Base-by-base conservation (phyloP, 1,140 invertebrate species). In the Drosophila kohkoa region DNA sequence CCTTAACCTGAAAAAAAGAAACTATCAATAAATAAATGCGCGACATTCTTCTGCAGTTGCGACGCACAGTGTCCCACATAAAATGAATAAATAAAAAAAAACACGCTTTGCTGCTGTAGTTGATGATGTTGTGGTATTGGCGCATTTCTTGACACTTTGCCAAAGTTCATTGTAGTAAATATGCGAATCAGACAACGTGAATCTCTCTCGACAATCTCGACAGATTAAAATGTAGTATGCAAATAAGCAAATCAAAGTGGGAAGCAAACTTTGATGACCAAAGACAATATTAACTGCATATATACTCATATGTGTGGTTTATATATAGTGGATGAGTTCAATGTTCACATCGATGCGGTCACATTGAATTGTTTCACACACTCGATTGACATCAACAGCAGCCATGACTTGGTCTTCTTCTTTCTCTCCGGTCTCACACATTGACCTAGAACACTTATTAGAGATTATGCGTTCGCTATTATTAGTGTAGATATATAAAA, bases 371-470 rank as follows among this genome's bases (percentile, higher is more conserved):
- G 46, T 73, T 54, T 38, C 5, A 25, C 48, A 60, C 71, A 60
- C 71, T 54, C 71, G 45, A 83, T 77, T 80, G 81, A 83, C 81
- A 83, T 79, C 77, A 80, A 38, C 66, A 66, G 32, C 52, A 86
- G 82, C 82, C 82, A 51, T 87, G 79, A 82, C 65, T 57, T 41
- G 13, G 7, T 57, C 52, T 10, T 38, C 49, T 3, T 57, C 35
- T 57, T 16, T 16, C 15, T 78, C 70, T n/a, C 41, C 76, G 43
- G 43, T 41, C 55, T 65, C 65, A 78, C 80, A 71, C 57, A 82
- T 74, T 87, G 82, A 87, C 82, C 82, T 87, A 87, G 82, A 87
- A 80, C 83, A 88, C 63, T 74, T 72, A 63, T 88, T 88, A 80
- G 80, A 87, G 82, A 83, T 87, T 87, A 69, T 73, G 71, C 16